Conservation (phyloP, 2,888 invertebrate species). For the Helobdella robusta region DNA sequence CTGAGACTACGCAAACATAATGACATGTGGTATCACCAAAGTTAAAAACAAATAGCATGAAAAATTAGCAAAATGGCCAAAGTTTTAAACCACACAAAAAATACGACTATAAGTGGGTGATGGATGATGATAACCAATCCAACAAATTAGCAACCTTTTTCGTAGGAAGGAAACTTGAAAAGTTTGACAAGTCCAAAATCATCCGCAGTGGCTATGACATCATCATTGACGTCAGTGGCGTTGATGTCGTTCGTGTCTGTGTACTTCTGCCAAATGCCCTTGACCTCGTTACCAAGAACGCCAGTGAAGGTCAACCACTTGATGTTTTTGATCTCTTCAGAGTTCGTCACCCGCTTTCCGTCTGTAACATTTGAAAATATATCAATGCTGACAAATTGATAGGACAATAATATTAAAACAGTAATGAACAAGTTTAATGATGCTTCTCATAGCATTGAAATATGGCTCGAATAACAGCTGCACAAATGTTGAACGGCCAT, state of each 20-base stretch:
- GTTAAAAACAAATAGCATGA: too few relatives aligned
- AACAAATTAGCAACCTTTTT: conserved; percentile 42
- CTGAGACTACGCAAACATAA: too few relatives aligned
- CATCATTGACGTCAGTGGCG: conserved; percentile 44
- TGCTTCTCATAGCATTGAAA: too few relatives aligned
- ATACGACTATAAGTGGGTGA: too few relatives aligned
- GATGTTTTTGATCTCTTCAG: conserved; percentile 44
- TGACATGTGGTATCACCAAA: too few relatives aligned
- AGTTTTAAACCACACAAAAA: too few relatives aligned
- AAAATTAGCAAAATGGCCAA: too few relatives aligned
- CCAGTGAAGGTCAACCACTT: conserved; percentile 48
- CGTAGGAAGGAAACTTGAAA: conserved; percentile 46
- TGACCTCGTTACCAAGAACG: conserved; percentile 48
- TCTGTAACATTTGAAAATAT: conserved; percentile 36
- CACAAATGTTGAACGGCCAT: too few relatives aligned
- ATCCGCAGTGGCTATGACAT: conserved; percentile 47
- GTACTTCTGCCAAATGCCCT: conserved; percentile 50
- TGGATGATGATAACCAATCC: too few relatives aligned
- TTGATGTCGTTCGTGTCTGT: conserved; percentile 50
- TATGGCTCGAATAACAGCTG: too few relatives aligned
- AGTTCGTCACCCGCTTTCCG: conserved; percentile 46
- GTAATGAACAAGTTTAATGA: too few relatives aligned
- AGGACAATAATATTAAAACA: background rate
- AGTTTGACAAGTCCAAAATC: conserved; percentile 50
- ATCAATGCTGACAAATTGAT: background rate